Percentiles rank a stretch among this genome's conserved stretches.
Conservation (phyloP, 1,140 invertebrate genomes). For the Mizuhopecten yessoensis region DNA sequence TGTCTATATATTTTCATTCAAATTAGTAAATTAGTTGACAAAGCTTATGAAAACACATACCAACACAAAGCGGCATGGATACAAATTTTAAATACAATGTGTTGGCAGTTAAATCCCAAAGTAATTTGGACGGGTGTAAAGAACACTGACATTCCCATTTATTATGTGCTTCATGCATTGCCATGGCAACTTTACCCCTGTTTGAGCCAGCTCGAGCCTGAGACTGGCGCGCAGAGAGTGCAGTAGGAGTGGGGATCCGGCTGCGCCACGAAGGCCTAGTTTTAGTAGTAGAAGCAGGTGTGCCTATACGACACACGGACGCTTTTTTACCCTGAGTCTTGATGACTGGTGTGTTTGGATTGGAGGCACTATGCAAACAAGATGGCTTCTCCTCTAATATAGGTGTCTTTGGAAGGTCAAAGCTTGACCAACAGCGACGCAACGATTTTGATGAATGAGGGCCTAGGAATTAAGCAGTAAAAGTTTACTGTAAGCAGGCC, state of each 20-base stretch:
- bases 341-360: constrained; percentile 66
- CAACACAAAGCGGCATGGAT: constrained; percentile 21
- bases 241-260: constrained; percentile 57
- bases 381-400: constrained; percentile 69
- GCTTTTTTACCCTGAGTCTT: constrained; percentile 54
- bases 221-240: neutral
- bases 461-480: constrained; percentile 54
- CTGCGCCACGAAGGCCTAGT: constrained; percentile 57
- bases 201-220: neutral
- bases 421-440: constrained; percentile 71
- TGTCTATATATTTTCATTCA: constrained; percentile 10
- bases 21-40: constrained; percentile 19
- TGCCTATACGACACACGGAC: constrained; percentile 45
- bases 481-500: neutral
- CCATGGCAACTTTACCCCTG: neutral
- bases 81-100: neutral
- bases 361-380: constrained; percentile 53
- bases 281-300: constrained; percentile 38
- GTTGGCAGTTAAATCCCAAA: neutral
- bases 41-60: constrained; percentile 9
- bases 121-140: constrained; percentile 5
- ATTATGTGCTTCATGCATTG: constrained; percentile 6
- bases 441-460: constrained; percentile 67
- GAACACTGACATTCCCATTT: constrained; percentile 10
- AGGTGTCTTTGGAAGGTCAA: constrained; percentile 71